Percentiles rank a stretch among this genome's conserved stretches.
Evolutionary conservation across 2,113 vertebrate genomes (phyloP).

Genomic region (Chelonoidis abingdonii): DNA sequence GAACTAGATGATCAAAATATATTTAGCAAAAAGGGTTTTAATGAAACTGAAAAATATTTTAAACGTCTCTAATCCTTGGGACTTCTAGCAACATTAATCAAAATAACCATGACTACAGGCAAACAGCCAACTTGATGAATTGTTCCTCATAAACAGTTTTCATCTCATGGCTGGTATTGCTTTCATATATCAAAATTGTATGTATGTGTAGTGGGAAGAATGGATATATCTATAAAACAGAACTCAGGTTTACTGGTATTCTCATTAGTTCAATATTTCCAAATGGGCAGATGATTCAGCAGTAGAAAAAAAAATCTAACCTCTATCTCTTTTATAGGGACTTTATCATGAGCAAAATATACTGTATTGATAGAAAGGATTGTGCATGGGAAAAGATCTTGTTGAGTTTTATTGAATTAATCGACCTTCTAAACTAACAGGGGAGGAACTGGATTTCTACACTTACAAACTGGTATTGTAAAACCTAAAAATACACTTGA

Average conservation of each 20-base stretch:
- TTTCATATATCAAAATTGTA: neutral
- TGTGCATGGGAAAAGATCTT: neutral
- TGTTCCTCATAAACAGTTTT: neutral
- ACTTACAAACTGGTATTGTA: neutral
- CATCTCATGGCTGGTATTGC: neutral
- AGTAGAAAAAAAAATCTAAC: neutral
- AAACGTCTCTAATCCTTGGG: neutral
- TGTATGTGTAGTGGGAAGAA: neutral
- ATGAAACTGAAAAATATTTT: slow-evolving; percentile 17
- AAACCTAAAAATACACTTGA: neutral
- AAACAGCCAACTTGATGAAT: neutral
- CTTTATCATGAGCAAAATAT: neutral
- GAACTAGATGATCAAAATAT: slow-evolving; percentile 14
- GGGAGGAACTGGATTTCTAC: neutral
- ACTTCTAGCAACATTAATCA: neutral
- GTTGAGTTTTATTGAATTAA: neutral
- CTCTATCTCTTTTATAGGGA: neutral
- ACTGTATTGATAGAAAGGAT: neutral
- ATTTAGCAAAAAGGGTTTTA: neutral
- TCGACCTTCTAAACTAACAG: neutral
- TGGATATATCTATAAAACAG: neutral
- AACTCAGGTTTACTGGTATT: slow-evolving; percentile 30
- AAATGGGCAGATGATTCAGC: slow-evolving; percentile 25
- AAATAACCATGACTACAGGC: neutral
- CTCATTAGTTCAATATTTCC: slow-evolving; percentile 21